Base-by-base conservation (phyloP, 2,797 vertebrate genomes). In the Phrynocephalus guinanensis region DNA sequence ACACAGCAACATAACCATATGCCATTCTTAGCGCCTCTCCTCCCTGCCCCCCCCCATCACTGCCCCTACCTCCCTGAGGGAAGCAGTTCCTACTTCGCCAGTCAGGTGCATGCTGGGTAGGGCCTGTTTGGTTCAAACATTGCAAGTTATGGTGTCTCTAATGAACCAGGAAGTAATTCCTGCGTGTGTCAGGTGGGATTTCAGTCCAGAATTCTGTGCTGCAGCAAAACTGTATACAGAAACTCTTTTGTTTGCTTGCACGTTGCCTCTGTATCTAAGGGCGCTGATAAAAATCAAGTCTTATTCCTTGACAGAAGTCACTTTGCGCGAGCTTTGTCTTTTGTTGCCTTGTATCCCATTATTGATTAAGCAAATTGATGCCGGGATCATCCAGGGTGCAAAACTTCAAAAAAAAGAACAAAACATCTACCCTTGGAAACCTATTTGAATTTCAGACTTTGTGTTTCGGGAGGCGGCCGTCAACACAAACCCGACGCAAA, bases 81-180 rank as follows among this genome's bases (percentile, higher is more conserved):
- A 82, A 70, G 26, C 44, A 70, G 38, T 70, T 73, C n/a, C 30
- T 95, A 98, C 98, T 98, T 98, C 97, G 77, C 96, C 94, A 71
- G 97, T 95, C 90, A 96, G 97, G 77, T 96, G 95, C 77, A 94
- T 94, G 16, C 96, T 97, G 2, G 98, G 95, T 18, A 98, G 84
- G 76, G 77, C 96, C 96, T 96, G 91, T 97, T 96, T 98, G 97
- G 97, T 98, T 98, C 97, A 99, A 98, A 87, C 98, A 98, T 94
- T 97, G 96, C 15, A 98, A 97, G 93, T 56, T 56, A 99, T 98
- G 24, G 90, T 94, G 75, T 96, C 95, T 93, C 95, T 95, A 95
- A 96, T 93, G 90, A 96, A 93, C 87, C 95, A 95, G 93, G 96
- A 97, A 96, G 97, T 97, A 89, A 87, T 95, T 90, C 82, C 84